Conservation (phyloP, 2,888 invertebrate species). For the Sceliomorpha sp. region DNA sequence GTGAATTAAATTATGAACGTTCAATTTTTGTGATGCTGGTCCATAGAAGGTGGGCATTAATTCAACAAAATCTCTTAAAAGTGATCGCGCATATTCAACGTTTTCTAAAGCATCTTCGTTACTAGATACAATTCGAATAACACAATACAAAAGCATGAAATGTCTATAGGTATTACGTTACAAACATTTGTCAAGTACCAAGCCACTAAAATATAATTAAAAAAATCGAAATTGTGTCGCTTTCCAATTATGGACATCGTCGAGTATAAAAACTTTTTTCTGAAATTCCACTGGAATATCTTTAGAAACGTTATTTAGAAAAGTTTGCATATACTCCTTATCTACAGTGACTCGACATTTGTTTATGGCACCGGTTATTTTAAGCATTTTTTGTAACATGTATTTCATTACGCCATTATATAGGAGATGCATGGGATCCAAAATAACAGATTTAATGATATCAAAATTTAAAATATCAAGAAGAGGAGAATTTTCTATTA, state of each 20-base stretch:
- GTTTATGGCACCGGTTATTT: too few relatives aligned
- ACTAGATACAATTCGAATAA: constrained; percentile 16
- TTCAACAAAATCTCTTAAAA: constrained; percentile 28
- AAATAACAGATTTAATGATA: constrained; percentile 19
- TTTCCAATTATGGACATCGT: constrained; percentile 43
- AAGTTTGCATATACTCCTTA: not conserved
- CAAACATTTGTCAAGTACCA: constrained; percentile 34
- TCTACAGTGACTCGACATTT: not conserved
- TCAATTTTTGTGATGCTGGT: constrained; percentile 19
- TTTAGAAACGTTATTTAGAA: not conserved
- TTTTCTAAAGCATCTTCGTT: constrained; percentile 23
- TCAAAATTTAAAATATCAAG: constrained; percentile 29
- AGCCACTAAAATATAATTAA: constrained; percentile 33
- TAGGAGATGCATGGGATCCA: constrained; percentile 41
- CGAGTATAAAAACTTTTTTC: constrained; percentile 42
- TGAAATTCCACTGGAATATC: constrained; percentile 50
- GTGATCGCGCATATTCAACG: constrained; percentile 16
- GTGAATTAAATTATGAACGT: constrained; percentile 46
- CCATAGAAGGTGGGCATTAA: constrained; percentile 28
- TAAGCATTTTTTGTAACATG: too few relatives aligned
- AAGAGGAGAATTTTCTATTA: constrained; percentile 13
- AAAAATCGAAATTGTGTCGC: constrained; percentile 51
- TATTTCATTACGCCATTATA: constrained; percentile 12
- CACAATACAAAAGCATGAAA: constrained; percentile 38
- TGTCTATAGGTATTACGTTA: constrained; percentile 30